Conservation (phyloP, 2,797 vertebrate species). For the Pristis pectinata region DNA sequence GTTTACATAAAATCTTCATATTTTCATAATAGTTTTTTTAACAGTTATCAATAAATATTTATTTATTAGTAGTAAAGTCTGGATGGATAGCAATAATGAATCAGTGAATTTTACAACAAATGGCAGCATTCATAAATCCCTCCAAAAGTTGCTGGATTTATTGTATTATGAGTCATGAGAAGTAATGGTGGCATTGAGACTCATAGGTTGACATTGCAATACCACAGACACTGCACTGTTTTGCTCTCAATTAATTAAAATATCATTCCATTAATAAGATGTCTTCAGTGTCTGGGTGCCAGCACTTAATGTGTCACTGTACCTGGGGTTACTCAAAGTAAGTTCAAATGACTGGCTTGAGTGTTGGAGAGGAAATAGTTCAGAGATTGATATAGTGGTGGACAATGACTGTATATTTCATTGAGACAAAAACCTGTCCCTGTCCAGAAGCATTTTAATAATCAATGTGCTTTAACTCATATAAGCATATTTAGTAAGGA, state of each 20-base stretch:
- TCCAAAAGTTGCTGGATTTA: not conserved
- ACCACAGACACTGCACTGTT: not conserved
- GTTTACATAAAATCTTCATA: not conserved
- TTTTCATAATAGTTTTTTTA: not conserved
- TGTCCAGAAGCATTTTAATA: not conserved
- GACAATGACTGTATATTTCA: not conserved
- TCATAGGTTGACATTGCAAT: not conserved
- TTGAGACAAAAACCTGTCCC: not conserved
- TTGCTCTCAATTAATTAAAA: not conserved
- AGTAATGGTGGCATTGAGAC: not conserved
- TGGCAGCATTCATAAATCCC: not conserved
- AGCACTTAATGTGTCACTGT: not conserved
- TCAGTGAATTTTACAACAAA: not conserved
- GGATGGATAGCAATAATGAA: not conserved
- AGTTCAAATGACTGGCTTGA: not conserved
- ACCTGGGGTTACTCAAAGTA: not conserved
- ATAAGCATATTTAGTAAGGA: not conserved
- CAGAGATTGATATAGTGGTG: not conserved
- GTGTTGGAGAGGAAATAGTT: slow-evolving; percentile 6
- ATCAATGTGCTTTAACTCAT: not conserved
- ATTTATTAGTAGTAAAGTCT: no score
- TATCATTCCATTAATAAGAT: not conserved
- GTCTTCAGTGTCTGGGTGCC: not conserved
- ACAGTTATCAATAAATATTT: no score
- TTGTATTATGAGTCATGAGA: not conserved